Evolutionary conservation across 2,797 vertebrate genomes (phyloP).

Genomic region (Sebastiscus tertius): DNA sequence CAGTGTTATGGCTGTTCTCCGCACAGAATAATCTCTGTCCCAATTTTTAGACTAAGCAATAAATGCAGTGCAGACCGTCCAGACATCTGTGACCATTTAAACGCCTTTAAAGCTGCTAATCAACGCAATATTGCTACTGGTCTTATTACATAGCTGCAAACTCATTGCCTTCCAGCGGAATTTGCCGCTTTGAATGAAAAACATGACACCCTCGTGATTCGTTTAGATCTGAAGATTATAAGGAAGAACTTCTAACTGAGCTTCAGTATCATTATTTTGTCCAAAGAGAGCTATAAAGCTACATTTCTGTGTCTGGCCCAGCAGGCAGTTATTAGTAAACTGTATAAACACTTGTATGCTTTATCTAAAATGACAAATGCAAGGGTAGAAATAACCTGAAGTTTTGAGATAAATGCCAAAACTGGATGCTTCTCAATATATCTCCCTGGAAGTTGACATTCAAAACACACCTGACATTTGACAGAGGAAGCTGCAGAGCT

Average conservation of each 20-base stretch:
- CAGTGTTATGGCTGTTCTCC: not conserved
- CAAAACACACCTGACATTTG: slow-evolving; percentile 53
- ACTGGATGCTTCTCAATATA: slow-evolving; percentile 2
- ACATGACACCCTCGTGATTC: not conserved
- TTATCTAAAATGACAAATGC: not conserved
- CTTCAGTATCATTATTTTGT: not conserved
- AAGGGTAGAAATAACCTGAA: not conserved
- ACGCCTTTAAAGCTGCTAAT: slow-evolving; percentile 4
- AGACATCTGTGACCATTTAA: slow-evolving; percentile 3
- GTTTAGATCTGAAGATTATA: not conserved
- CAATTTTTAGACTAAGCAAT: not conserved
- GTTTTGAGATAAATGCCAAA: slow-evolving; percentile 27
- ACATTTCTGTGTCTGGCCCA: not conserved
- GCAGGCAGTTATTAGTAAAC: not conserved
- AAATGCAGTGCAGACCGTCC: not conserved
- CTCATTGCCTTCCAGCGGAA: not conserved
- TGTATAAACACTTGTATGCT: not conserved
- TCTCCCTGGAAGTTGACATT: slow-evolving; percentile 23
- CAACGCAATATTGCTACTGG: not conserved
- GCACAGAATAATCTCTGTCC: not conserved
- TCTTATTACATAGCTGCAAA: not conserved
- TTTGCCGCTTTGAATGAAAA: not conserved
- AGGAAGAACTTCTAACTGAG: not conserved
- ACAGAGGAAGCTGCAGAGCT: not conserved
- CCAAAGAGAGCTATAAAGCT: not conserved